phyloP scores from a whole-genome alignment of 1,140 invertebrate species.

The Drosophila ambigua region DNA sequence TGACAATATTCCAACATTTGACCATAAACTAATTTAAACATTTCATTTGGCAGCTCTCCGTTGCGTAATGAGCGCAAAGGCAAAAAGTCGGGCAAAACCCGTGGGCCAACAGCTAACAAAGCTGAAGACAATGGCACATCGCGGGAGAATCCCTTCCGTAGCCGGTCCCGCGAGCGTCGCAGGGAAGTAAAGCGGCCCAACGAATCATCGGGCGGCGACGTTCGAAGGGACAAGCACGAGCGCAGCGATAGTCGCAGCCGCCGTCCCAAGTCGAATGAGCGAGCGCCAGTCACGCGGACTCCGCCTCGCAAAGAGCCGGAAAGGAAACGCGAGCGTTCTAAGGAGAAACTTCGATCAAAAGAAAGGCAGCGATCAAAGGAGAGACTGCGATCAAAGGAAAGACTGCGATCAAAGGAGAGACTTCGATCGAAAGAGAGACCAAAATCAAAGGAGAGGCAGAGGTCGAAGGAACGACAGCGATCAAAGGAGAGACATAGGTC shows the following conservation, averaged over 20 bases:
- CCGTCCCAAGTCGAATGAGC: slow-evolving; percentile 35
- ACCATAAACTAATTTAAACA: not conserved
- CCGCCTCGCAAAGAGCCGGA: slow-evolving; percentile 43
- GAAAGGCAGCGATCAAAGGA: slow-evolving; percentile 28
- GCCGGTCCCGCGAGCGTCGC: slow-evolving; percentile 67
- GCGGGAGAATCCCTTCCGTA: slow-evolving; percentile 57
- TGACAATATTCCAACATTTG: not conserved
- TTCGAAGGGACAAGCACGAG: slow-evolving; percentile 8
- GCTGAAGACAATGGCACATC: slow-evolving; percentile 25
- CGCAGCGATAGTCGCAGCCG: slow-evolving; percentile 20
- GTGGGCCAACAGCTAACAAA: slow-evolving; percentile 20
- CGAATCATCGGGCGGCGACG: slow-evolving; percentile 41
- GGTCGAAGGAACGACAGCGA: too few relatives aligned
- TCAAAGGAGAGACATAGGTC: slow-evolving; percentile 41
- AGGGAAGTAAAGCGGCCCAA: slow-evolving; percentile 46
- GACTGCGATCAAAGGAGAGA: slow-evolving; percentile 14
- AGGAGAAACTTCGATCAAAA: slow-evolving; percentile 14
- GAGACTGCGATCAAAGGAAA: slow-evolving; percentile 9
- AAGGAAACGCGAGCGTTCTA: slow-evolving; percentile 26
- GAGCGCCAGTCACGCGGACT: slow-evolving; percentile 21
- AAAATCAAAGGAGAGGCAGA: slow-evolving; percentile 43
- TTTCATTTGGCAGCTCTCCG: slow-evolving; percentile 36
- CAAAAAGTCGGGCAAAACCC: slow-evolving; percentile 50
- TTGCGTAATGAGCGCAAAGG: slow-evolving; percentile 37
- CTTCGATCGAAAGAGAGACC: slow-evolving; percentile 28